Base-by-base conservation (phyloP, 2,888 invertebrate genomes). In the Agrochola lota region DNA sequence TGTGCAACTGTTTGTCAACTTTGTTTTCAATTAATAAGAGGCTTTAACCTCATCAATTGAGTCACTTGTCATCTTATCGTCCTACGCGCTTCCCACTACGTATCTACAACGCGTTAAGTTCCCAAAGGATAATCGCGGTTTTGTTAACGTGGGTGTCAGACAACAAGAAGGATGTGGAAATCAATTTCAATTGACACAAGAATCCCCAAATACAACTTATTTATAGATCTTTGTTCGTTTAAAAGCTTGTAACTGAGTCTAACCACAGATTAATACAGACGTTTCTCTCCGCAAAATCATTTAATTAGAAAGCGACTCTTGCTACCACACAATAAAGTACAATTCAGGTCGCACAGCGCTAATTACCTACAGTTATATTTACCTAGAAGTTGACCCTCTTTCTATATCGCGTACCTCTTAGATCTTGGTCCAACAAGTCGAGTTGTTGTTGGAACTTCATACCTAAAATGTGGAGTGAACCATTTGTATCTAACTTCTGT, bases 111-210 rank as follows among this genome's bases (percentile, higher is more conserved):
- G 46, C 26, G 8, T 30, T 20, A 20, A 15, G 11, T n/a, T 43
- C 49, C 40, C 11, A 8, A 43, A 46, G 49, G 68, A 64, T 81
- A 46, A 63, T 30, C 57, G 67, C 26, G 15, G 15, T 62, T 71
- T 62, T 43, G 7, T n/a, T 43, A 8, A 9, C 46, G 43, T 71
- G 49, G 49, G 43, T 15, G 46, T 49, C n/a, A 52, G n/a, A 40
- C 62, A 71, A 55, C 0, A 46, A 55, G 5, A 15, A 59, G 6
- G 11, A 71, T 46, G 17, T 57, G 43, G 6, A 52, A 62, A 62
- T 62, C 26, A 40, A 49, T 52, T 73, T 77, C 23, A 35, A 30
- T 30, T 59, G 17, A 17, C 40, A n/a, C 11, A 43, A 55, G 11
- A n/a, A n/a, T n/a, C 20, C 20, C 20, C 11, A 20, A 46, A 17